These are phyloP conservation scores for Onchidella celtica DNA, from an alignment of 2,888 invertebrate species.

Conservation along the genomic window DNA sequence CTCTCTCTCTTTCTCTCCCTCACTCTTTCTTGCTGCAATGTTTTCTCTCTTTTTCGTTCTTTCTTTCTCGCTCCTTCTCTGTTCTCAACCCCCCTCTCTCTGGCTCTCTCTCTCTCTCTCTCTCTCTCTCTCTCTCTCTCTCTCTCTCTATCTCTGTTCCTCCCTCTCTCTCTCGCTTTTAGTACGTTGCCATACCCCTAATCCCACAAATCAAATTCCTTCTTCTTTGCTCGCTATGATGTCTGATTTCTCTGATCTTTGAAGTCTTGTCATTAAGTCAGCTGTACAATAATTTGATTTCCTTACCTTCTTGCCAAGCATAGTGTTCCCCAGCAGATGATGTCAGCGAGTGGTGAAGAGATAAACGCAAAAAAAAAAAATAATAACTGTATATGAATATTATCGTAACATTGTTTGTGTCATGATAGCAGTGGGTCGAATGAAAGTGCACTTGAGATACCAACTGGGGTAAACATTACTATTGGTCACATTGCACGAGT, in stretches of 20 bases:
- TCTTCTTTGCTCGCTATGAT: background rate
- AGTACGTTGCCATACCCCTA: background rate
- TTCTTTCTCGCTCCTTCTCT: background rate
- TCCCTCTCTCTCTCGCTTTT: background rate
- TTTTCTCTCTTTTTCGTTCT: background rate
- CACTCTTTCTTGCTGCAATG: background rate
- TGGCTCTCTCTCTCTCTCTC: background rate
- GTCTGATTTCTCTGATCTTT: background rate
- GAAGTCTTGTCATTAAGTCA: too few species aligned
- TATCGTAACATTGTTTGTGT: too few species aligned
- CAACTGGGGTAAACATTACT: too few species aligned
- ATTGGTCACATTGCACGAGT: too few species aligned
- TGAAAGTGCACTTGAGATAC: too few species aligned
- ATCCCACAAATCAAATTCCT: background rate
- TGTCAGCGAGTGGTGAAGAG: too few species aligned
- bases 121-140: slow-evolving; percentile 14
- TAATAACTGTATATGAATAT: too few species aligned
- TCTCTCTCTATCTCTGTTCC: background rate
- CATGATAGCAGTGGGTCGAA: too few species aligned
- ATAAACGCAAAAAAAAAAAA: too few species aligned
- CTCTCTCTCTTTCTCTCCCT: background rate
- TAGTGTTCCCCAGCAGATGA: too few species aligned
- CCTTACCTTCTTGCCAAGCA: too few species aligned
- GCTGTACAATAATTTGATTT: too few species aligned
- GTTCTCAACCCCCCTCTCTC: background rate